A percentile compares a stretch with the other conserved stretches of the same genome.
phyloP scores from a whole-genome alignment of 2,797 vertebrate species.

The Macropodus opercularis region DNA sequence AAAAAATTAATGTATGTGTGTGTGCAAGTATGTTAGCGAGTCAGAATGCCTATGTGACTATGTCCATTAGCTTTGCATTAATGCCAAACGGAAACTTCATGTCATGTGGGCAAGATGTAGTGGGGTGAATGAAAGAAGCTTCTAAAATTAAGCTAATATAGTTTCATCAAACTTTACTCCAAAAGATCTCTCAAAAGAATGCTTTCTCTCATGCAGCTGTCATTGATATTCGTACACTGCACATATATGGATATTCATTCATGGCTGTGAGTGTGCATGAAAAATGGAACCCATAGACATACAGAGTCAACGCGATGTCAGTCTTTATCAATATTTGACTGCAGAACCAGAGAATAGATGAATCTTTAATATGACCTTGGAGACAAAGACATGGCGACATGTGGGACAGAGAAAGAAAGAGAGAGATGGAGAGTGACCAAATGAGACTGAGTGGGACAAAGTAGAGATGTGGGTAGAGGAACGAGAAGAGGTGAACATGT shows the following conservation, averaged over 20 bases:
- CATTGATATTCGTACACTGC: slow-evolving; percentile 1
- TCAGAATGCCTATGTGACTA: not conserved
- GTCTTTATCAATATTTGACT: slow-evolving; percentile 77
- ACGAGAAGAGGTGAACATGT: not conserved
- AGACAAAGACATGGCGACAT: slow-evolving; percentile 46
- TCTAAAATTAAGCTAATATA: not conserved
- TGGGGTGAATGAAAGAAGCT: not conserved
- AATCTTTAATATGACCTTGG: slow-evolving; percentile 79
- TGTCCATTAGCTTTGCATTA: not conserved
- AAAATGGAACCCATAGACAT: slow-evolving; percentile 22
- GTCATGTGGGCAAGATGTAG: not conserved
- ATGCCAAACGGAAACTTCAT: not conserved
- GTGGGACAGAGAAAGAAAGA: not conserved
- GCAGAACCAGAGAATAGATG: slow-evolving; percentile 58
- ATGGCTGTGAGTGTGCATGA: slow-evolving; percentile 5
- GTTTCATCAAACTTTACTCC: not conserved
- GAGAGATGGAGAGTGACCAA: not conserved
- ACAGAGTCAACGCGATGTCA: slow-evolving; percentile 62
- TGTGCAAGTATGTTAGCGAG: too few relatives aligned
- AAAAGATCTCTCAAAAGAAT: too few relatives aligned
- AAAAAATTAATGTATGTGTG: too few relatives aligned
- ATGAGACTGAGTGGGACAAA: not conserved
- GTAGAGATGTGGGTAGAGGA: not conserved
- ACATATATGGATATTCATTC: not conserved
- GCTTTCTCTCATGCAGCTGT: not conserved